These are phyloP conservation scores for Danaus chrysippus DNA, from an alignment of 2,888 invertebrate genomes.

Conservation along the genomic window DNA sequence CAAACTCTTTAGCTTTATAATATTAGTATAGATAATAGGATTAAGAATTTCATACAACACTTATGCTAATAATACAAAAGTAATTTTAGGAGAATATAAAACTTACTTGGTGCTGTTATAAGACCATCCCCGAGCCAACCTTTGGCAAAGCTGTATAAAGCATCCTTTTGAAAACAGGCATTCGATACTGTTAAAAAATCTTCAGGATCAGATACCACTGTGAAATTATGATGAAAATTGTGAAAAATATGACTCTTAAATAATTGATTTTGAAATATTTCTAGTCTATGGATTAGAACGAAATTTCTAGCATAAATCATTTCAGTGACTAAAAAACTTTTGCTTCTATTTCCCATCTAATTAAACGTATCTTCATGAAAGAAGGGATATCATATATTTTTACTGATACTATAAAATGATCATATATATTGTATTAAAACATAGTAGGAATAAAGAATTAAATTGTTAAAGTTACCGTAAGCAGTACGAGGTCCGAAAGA, in stretches of 20 bases:
- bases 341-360: too few relatives aligned
- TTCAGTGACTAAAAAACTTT: too few relatives aligned
- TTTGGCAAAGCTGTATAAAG: slow-evolving; percentile 58
- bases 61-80: slow-evolving; percentile 12
- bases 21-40: too few relatives aligned
- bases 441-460: not conserved
- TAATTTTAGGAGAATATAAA: too few relatives aligned
- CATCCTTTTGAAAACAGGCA: slow-evolving; percentile 57
- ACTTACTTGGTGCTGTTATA: not conserved
- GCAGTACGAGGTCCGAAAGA: slow-evolving; percentile 52
- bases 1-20: too few relatives aligned
- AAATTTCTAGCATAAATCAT: too few relatives aligned
- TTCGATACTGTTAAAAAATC: slow-evolving; percentile 57
- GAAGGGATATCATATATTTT: too few relatives aligned
- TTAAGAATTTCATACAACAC: not conserved
- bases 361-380: too few relatives aligned
- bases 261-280: not conserved
- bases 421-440: too few relatives aligned
- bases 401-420: too few relatives aligned
- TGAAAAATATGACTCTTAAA: not conserved
- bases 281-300: not conserved
- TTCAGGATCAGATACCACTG: slow-evolving; percentile 61
- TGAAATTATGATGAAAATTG: slow-evolving; percentile 18
- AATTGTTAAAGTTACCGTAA: slow-evolving; percentile 36
- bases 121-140: slow-evolving; percentile 63